Evolutionary conservation across 2,797 vertebrate species (phyloP).

Genomic region (Darevskia nairensis): DNA sequence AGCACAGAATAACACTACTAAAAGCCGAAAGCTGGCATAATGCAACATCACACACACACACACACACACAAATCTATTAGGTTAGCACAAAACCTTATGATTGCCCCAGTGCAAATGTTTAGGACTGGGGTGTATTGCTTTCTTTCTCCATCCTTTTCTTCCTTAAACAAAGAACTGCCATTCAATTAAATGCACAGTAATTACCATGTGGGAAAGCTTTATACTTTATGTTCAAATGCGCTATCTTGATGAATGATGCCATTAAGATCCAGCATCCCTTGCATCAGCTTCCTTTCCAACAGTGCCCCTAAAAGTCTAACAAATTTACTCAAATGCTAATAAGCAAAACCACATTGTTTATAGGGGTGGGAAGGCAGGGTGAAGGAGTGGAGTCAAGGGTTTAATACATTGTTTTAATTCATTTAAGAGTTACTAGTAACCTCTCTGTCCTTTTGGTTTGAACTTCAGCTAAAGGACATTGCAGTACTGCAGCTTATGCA

Average conservation of each 20-base stretch:
- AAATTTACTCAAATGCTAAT: constrained; percentile 77
- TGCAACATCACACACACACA: neutral
- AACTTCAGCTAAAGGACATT: constrained; percentile 34
- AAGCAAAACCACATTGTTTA: constrained; percentile 63
- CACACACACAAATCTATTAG: neutral
- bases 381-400: constrained; percentile 44
- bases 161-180: constrained; percentile 71
- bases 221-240: constrained; percentile 78
- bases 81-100: neutral
- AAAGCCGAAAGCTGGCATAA: neutral
- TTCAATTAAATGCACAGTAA: constrained; percentile 76
- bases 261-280: constrained; percentile 78
- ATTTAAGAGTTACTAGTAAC: constrained; percentile 57
- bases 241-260: constrained; percentile 78
- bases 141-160: constrained; percentile 75
- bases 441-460: constrained; percentile 58
- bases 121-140: constrained; percentile 70
- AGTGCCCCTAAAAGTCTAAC: constrained; percentile 75
- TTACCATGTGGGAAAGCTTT: constrained; percentile 75
- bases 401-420: constrained; percentile 67
- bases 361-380: neutral
- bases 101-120: constrained; percentile 5
- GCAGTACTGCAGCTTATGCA: constrained; percentile 48
- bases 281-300: constrained; percentile 65
- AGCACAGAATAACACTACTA: too few relatives aligned